Evolutionary conservation across 2,888 invertebrate species (phyloP).

Genomic region (Harpalus rufipes): DNA sequence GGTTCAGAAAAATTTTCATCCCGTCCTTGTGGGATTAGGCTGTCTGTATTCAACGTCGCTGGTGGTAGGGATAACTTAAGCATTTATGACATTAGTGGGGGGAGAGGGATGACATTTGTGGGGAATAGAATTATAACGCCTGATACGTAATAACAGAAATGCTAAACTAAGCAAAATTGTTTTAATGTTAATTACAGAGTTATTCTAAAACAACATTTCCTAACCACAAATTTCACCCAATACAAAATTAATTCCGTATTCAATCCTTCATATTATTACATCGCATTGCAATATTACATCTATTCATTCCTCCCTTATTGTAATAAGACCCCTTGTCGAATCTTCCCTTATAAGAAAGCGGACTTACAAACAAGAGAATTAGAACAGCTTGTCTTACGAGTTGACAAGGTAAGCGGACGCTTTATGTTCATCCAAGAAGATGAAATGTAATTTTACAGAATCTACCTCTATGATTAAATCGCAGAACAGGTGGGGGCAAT

Average conservation of each 20-base stretch:
- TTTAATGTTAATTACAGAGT: too few relatives aligned
- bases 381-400: background rate
- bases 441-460: constrained; percentile 17
- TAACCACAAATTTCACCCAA: background rate
- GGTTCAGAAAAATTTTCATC: too few relatives aligned
- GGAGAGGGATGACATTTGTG: too few relatives aligned
- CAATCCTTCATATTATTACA: background rate
- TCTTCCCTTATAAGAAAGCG: background rate
- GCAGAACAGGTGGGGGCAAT: constrained; percentile 38
- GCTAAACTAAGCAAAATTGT: too few relatives aligned
- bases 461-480: constrained; percentile 32
- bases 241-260: background rate
- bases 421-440: constrained; percentile 29
- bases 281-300: background rate
- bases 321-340: background rate
- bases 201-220: background rate
- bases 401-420: constrained; percentile 6
- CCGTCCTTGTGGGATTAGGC: too few relatives aligned
- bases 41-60: too few relatives aligned
- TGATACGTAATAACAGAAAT: too few relatives aligned
- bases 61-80: too few relatives aligned
- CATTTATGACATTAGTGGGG: too few relatives aligned
- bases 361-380: background rate
- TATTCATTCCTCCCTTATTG: constrained; percentile 2
- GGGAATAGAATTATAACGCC: too few relatives aligned